A percentile compares a stretch with the other conserved stretches of the same genome.
Conservation (phyloP, 2,888 invertebrate genomes). For the Plebejus melissa region DNA sequence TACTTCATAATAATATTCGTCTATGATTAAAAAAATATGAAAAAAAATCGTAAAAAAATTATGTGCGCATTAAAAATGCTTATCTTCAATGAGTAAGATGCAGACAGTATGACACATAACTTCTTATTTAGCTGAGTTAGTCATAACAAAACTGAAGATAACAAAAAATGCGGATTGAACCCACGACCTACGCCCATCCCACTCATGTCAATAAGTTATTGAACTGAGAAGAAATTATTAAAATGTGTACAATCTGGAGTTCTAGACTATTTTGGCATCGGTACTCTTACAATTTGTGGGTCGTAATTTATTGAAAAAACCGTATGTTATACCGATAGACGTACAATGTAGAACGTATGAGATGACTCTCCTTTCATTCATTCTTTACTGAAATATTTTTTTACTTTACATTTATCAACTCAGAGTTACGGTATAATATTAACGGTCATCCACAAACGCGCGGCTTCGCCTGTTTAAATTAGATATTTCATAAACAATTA, state of each 20-base stretch:
- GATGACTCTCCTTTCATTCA: neutral
- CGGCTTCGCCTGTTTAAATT: too few relatives aligned
- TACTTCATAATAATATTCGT: too few relatives aligned
- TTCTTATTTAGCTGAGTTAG: conserved; percentile 17
- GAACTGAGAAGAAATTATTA: conserved; percentile 9
- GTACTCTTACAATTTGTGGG: neutral
- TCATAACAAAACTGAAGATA: conserved; percentile 8
- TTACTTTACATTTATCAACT: neutral
- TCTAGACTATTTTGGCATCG: neutral
- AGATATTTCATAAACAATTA: too few relatives aligned
- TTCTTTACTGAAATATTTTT: neutral
- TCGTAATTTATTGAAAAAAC: neutral
- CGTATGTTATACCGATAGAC: too few relatives aligned
- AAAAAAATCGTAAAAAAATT: neutral
- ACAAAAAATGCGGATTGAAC: conserved; percentile 21
- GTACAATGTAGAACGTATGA: too few relatives aligned
- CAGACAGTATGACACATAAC: neutral
- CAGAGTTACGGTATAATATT: too few relatives aligned
- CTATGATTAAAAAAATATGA: too few relatives aligned
- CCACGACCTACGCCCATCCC: conserved; percentile 11
- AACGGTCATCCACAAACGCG: neutral
- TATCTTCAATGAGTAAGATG: conserved; percentile 16
- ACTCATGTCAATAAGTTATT: conserved; percentile 13
- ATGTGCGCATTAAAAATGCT: conserved; percentile 11
- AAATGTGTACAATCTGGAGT: neutral